Percentiles rank a stretch among this genome's conserved stretches.
Conservation (phyloP, 2,113 vertebrate genomes). For the Gymnobelideus leadbeateri region DNA sequence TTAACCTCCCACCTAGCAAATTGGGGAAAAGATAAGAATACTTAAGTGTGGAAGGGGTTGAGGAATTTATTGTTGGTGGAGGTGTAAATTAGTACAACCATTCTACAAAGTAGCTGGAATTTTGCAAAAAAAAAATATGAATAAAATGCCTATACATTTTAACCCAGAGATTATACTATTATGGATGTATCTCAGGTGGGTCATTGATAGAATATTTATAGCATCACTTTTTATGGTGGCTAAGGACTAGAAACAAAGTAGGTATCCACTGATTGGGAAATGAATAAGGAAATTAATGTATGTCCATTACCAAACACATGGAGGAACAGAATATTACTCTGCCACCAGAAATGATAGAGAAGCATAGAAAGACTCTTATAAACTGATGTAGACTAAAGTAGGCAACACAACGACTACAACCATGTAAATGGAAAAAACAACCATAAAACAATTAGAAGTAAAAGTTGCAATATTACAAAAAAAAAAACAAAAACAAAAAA, state of each 20-base stretch:
- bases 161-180: background rate
- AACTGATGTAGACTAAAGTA: background rate
- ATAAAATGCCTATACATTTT: background rate
- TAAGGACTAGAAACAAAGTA: background rate
- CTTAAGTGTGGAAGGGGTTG: background rate
- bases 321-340: no score
- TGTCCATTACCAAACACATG: background rate
- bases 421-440: background rate
- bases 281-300: background rate
- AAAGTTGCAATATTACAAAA: background rate
- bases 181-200: background rate
- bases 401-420: background rate
- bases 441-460: background rate
- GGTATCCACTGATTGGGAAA: background rate
- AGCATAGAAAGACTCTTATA: background rate
- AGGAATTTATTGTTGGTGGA: background rate
- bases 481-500: background rate
- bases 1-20: background rate
- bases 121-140: background rate
- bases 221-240: background rate
- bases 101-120: background rate
- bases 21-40: background rate
- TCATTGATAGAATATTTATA: background rate
- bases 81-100: background rate
- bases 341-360: background rate